phyloP scores from a whole-genome alignment of 2,797 vertebrate species.

The Gymnocypris eckloni region DNA sequence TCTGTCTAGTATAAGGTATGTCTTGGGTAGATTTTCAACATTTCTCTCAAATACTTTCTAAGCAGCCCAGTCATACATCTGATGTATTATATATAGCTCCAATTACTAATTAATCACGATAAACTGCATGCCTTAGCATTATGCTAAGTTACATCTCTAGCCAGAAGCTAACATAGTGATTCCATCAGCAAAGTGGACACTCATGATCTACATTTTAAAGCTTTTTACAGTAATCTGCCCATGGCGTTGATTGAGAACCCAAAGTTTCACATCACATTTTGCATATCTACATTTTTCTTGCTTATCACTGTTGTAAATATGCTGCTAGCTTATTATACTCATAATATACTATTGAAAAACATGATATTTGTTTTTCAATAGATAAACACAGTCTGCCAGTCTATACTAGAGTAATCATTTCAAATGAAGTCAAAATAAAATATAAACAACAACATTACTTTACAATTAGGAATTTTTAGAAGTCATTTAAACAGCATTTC shows the following conservation, averaged over 20 bases:
- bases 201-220: not conserved
- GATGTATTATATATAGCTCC: slow-evolving; percentile 24
- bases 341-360: not conserved
- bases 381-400: not conserved
- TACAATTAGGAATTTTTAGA: not conserved
- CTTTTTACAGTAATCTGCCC: not conserved
- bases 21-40: not conserved
- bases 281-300: not conserved
- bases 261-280: not conserved
- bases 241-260: not conserved
- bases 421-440: not conserved
- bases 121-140: slow-evolving; percentile 10
- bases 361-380: not conserved
- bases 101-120: slow-evolving; percentile 36
- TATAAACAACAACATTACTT: not conserved
- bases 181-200: slow-evolving; percentile 23
- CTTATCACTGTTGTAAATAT: not conserved
- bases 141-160: slow-evolving; percentile 23
- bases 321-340: not conserved
- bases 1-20: not conserved
- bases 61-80: not conserved
- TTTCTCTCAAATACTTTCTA: not conserved
- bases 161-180: slow-evolving; percentile 17
- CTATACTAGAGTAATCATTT: not conserved
- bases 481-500: not conserved